phyloP scores from a whole-genome alignment of 1,140 invertebrate species.

The Drosophila sproati region DNA sequence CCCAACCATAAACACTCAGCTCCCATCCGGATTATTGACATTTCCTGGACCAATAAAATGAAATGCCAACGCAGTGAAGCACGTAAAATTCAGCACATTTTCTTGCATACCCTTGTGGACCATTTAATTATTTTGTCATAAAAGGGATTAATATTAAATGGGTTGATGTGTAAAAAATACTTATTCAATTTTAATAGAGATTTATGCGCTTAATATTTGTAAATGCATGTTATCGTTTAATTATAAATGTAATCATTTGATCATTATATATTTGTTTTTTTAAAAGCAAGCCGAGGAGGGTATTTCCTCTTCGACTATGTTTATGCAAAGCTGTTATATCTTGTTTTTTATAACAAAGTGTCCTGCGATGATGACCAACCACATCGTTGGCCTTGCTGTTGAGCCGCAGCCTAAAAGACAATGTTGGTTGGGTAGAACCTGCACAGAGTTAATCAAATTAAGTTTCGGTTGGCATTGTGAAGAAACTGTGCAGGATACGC shows the following conservation, averaged over 20 bases:
- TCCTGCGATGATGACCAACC: conserved; percentile 57
- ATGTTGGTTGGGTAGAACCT: conserved; percentile 51
- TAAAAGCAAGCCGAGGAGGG: background rate
- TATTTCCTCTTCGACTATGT: background rate
- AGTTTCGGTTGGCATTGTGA: conserved; percentile 66
- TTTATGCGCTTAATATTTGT: no score
- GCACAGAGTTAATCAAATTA: conserved; percentile 80
- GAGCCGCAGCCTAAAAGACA: conserved; percentile 69
- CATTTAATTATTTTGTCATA: background rate
- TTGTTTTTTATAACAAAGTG: conserved; percentile 41
- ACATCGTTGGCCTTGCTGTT: conserved; percentile 65
- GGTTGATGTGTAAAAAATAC: no score
- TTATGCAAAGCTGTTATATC: conserved; percentile 6
- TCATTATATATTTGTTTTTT: background rate
- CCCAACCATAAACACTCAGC: conserved; percentile 45
- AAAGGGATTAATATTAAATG: background rate
- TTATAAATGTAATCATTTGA: no score
- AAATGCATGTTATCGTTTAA: no score
- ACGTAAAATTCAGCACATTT: conserved; percentile 67
- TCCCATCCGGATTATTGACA: conserved; percentile 39
- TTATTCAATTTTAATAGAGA: no score
- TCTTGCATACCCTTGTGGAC: background rate
- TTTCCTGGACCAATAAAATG: conserved; percentile 53
- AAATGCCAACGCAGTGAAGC: conserved; percentile 58
- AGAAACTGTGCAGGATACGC: conserved; percentile 36